Conservation (phyloP, 2,888 invertebrate species). For the Tetheella fluctuosa region DNA sequence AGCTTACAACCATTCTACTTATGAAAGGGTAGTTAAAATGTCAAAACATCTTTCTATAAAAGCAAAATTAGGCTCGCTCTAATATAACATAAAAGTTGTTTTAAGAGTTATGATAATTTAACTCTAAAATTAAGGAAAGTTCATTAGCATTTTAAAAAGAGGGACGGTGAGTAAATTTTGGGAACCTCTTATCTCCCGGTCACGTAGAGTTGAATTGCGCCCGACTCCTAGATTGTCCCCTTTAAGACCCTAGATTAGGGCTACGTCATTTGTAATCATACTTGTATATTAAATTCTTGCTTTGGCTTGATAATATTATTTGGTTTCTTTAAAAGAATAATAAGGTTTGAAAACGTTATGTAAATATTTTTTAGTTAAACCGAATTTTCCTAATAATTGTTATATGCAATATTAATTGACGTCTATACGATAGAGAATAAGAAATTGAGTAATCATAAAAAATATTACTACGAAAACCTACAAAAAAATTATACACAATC, state of each 20-base stretch:
- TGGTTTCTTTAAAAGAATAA: no score
- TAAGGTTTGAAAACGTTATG: background rate
- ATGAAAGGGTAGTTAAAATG: background rate
- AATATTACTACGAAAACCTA: no score
- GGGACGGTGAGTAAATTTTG: background rate
- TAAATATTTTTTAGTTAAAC: no score
- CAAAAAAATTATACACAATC: no score
- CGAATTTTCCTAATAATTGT: no score
- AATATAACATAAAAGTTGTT: background rate
- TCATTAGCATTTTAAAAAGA: background rate
- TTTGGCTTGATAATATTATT: background rate
- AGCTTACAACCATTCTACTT: background rate
- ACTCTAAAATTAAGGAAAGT: background rate
- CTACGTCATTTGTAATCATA: conserved; percentile 3
- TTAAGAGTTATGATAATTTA: background rate
- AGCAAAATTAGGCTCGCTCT: background rate
- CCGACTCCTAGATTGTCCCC: conserved; percentile 3
- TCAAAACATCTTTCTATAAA: background rate
- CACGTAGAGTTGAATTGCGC: background rate
- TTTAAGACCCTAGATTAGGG: conserved; percentile 2
- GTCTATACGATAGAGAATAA: no score
- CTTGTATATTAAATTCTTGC: background rate
- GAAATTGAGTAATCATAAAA: no score
- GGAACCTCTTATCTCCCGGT: conserved; percentile 3
- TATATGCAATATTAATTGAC: no score